Evolutionary conservation across 2,797 vertebrate species (phyloP).

Genomic region (Mormyrus hasselquistii): DNA sequence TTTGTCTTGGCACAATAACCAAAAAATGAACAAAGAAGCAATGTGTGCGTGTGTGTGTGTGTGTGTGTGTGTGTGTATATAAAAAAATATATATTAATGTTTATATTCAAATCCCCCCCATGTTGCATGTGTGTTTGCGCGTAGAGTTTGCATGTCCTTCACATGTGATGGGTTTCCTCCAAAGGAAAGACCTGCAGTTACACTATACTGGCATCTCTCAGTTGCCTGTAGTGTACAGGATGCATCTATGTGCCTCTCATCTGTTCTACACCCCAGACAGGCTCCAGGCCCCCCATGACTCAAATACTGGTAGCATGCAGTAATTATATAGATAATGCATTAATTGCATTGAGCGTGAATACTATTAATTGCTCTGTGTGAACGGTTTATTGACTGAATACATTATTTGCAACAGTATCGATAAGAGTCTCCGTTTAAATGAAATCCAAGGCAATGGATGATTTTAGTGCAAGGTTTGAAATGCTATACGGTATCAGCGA

Average conservation of each 20-base stretch:
- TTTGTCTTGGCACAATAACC: background rate
- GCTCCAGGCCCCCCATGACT: background rate
- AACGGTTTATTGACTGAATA: background rate
- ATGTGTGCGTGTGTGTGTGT: background rate
- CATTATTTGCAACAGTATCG: background rate
- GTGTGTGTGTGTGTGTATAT: background rate
- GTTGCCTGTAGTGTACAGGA: background rate
- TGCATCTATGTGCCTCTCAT: background rate
- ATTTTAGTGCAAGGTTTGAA: background rate
- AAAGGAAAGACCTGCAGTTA: background rate
- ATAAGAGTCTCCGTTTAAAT: background rate
- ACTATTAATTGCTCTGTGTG: background rate
- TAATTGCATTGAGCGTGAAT: background rate
- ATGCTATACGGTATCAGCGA: background rate
- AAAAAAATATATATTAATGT: no score
- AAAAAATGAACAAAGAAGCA: background rate
- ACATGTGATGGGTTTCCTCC: background rate
- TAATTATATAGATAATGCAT: conserved; percentile 4
- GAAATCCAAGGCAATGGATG: background rate
- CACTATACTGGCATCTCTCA: background rate
- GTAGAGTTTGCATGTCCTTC: background rate
- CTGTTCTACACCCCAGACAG: background rate
- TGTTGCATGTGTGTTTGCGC: background rate
- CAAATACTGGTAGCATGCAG: background rate
- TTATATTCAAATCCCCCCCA: background rate